These are phyloP conservation scores for Zophobas morio DNA, from an alignment of 1,140 invertebrate genomes.

Conservation along the genomic window DNA sequence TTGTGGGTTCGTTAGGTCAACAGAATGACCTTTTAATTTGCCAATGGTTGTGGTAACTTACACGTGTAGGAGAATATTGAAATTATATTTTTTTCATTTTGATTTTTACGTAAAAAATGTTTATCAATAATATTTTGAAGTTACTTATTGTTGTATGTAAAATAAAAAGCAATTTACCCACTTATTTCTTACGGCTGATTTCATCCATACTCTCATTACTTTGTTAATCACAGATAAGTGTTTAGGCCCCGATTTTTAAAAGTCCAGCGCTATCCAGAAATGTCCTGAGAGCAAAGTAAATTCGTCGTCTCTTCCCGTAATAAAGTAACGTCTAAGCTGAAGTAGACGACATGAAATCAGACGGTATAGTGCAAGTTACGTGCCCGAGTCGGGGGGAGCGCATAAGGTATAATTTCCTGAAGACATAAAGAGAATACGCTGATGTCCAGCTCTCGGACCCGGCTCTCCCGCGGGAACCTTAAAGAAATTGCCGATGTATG, in stretches of 20 bases:
- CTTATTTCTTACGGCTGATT: too few species aligned
- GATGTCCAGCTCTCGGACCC: conserved; percentile 61
- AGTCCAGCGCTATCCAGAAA: conserved; percentile 4
- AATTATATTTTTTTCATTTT: too few species aligned
- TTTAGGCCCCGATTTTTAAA: neutral
- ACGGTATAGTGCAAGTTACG: conserved; percentile 55
- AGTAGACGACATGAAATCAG: conserved; percentile 54
- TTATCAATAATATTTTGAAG: too few species aligned
- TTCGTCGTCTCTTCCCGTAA: conserved; percentile 30
- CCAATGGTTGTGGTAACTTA: too few species aligned
- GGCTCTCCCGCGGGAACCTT: conserved; percentile 62
- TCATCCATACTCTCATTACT: too few species aligned
- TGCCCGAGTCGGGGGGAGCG: conserved; percentile 50
- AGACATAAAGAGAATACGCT: conserved; percentile 65
- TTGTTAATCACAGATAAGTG: too few species aligned
- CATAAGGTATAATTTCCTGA: conserved; percentile 66
- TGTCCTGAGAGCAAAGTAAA: neutral
- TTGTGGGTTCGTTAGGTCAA: too few species aligned
- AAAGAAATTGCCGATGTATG: conserved; percentile 68
- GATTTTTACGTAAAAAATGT: too few species aligned
- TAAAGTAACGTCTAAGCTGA: conserved; percentile 42
- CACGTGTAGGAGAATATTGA: too few species aligned
- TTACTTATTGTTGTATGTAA: too few species aligned
- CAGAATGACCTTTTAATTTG: too few species aligned
- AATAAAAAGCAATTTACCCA: too few species aligned